Evolutionary conservation across 2,888 invertebrate genomes (phyloP).

Genomic region (Aspidiotus rigidus): DNA sequence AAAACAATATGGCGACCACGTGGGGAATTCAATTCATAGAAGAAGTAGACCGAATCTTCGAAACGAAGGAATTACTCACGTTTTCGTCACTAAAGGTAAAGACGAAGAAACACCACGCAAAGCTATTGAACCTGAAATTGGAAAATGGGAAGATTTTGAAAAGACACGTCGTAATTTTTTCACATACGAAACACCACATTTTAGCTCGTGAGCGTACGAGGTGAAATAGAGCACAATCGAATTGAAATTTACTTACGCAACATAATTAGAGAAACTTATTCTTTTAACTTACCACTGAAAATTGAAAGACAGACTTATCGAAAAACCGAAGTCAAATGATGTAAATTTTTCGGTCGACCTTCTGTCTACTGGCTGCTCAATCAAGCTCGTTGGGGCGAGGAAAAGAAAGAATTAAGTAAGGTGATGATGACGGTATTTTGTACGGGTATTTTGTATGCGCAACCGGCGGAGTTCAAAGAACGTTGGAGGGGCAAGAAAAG

Average conservation of each 20-base stretch:
- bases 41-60: too few species aligned
- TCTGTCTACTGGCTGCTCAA: background rate
- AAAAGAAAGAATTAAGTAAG: too few species aligned
- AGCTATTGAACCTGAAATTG: constrained; percentile 17
- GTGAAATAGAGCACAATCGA: too few species aligned
- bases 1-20: constrained; percentile 2
- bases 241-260: constrained; percentile 22
- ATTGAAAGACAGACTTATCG: background rate
- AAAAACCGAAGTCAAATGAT: constrained; percentile 1
- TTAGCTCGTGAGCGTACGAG: too few species aligned
- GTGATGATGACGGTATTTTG: too few species aligned
- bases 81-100: constrained; percentile 1
- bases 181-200: too few species aligned
- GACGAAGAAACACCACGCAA: constrained; percentile 16
- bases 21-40: background rate
- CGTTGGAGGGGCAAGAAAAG: too few species aligned
- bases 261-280: constrained; percentile 4
- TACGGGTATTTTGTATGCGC: too few species aligned
- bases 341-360: background rate
- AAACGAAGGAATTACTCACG: constrained; percentile 5
- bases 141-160: background rate
- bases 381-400: too few species aligned
- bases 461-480: too few species aligned
- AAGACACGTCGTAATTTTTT: too few species aligned
- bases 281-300: constrained; percentile 23